phyloP scores from a whole-genome alignment of 2,797 vertebrate species.

The Periparus ater region DNA sequence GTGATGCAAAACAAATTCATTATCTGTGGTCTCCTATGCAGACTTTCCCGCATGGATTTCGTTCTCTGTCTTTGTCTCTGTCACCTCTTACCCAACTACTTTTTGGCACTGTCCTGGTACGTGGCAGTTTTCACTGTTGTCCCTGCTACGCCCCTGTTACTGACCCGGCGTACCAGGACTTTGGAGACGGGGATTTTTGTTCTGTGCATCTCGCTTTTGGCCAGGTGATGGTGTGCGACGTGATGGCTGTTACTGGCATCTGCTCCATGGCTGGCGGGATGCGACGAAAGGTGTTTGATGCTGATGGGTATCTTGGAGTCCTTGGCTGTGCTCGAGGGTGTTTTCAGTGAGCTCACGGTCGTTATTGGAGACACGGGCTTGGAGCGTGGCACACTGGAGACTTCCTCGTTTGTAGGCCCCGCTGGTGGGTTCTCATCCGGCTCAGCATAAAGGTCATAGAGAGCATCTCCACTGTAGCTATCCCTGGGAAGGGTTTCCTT shows the following conservation, averaged over 20 bases:
- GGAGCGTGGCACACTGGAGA: slow-evolving; percentile 77
- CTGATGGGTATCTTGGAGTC: slow-evolving; percentile 97
- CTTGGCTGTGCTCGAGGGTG: slow-evolving; percentile 87
- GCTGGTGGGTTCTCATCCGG: slow-evolving; percentile 80
- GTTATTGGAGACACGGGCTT: slow-evolving; percentile 84
- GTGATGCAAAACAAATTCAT: slow-evolving; percentile 9
- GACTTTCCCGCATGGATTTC: not conserved
- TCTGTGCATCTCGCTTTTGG: slow-evolving; percentile 87
- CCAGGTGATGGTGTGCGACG: slow-evolving; percentile 72
- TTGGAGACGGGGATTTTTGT: slow-evolving; percentile 97
- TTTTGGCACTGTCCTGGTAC: slow-evolving; percentile 85
- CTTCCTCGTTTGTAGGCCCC: slow-evolving; percentile 68
- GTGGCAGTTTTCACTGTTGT: slow-evolving; percentile 73
- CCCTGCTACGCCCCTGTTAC: slow-evolving; percentile 82
- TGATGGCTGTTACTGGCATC: slow-evolving; percentile 81
- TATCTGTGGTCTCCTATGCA: not conserved
- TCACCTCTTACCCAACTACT: slow-evolving; percentile 74
- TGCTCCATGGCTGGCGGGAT: slow-evolving; percentile 85
- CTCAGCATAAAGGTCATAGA: slow-evolving; percentile 90
- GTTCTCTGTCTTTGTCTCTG: not conserved
- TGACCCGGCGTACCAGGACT: slow-evolving; percentile 91
- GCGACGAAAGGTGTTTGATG: slow-evolving; percentile 85
- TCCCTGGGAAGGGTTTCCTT: slow-evolving; percentile 84
- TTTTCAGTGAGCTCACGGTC: slow-evolving; percentile 86
- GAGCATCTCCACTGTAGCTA: slow-evolving; percentile 91